Conservation (phyloP, 2,797 vertebrate genomes). For the Hypotaenidia philippensis region DNA sequence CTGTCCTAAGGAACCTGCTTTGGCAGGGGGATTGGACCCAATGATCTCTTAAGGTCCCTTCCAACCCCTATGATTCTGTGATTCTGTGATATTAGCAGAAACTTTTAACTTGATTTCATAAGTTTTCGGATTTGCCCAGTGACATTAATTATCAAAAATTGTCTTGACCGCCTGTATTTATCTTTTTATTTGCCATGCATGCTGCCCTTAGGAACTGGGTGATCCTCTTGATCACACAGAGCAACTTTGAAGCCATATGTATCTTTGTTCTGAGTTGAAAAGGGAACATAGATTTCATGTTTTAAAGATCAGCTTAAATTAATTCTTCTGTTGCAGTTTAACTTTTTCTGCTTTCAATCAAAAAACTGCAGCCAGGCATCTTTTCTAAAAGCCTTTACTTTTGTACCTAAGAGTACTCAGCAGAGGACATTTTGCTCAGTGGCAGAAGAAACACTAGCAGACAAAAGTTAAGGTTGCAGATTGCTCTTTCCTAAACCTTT, state of each 20-base stretch:
- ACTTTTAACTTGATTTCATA: background rate
- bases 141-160: background rate
- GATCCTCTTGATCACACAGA: background rate
- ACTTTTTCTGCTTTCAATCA: background rate
- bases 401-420: background rate
- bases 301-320: background rate
- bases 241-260: background rate
- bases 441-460: background rate
- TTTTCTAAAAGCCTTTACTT: background rate
- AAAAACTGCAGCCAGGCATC: background rate
- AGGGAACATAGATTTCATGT: background rate
- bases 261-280: background rate
- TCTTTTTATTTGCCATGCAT: background rate
- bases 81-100: background rate
- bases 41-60: too few relatives aligned
- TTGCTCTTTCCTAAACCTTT: background rate
- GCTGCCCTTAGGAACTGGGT: background rate
- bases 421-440: background rate
- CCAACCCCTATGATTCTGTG: too few relatives aligned
- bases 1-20: too few relatives aligned
- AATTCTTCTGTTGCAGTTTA: background rate
- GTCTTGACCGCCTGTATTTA: background rate
- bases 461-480: background rate
- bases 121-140: background rate
- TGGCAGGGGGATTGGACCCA: too few relatives aligned